Base-by-base conservation (phyloP, 2,113 vertebrate species). In the Seriola quinqueradiata region DNA sequence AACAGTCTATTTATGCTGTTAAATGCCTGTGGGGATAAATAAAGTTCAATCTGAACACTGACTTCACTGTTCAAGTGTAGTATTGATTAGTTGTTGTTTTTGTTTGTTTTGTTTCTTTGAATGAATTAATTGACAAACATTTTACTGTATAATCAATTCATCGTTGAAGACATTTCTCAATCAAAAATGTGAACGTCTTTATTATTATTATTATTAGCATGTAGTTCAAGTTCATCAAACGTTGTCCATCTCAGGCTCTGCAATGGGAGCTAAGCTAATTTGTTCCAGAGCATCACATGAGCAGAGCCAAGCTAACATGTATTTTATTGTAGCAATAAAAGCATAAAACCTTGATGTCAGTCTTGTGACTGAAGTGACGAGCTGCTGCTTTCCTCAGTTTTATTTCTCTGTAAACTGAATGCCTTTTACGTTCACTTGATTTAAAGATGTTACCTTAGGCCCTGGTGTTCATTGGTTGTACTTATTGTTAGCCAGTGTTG, bases 271-370 rank as follows among this genome's bases (percentile, higher is more conserved):
- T 14, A 46, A 46, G 25, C 21, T 21, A 17, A 54, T 34, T 69
- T 17, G 34, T 55, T 70, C 36, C 1, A 28, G 11, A 42, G 23
- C 54, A 11, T 72, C 70, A 72, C 70, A 69, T 77, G 48, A 74
- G 52, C 23, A 70, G 23, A 77, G 77, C 36, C 55, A 12, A 66
- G 74, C 16, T 59, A 34, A 13, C 60, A 72, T 72, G 40, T 21
- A 16, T 32, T 16, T 73, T 66, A 70, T 28, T 57, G 55, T 75
- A 74, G 63, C 46, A 77, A 46, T 16, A 64, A 59, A 70, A 57
- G 77, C 70, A 67, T 42, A 32, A 82, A 73, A 63, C 23, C 14
- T 50, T 70, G 36, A 65, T 23, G 12, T 32, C 16, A 48, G 25
- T 48, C 64, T 48, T 46, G 23, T 48, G 42, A 67, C 23, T 21